Evolutionary conservation across 37 sponge, comb jelly and placozoan species (phyloP).

Genomic region (Agelas oroides): DNA sequence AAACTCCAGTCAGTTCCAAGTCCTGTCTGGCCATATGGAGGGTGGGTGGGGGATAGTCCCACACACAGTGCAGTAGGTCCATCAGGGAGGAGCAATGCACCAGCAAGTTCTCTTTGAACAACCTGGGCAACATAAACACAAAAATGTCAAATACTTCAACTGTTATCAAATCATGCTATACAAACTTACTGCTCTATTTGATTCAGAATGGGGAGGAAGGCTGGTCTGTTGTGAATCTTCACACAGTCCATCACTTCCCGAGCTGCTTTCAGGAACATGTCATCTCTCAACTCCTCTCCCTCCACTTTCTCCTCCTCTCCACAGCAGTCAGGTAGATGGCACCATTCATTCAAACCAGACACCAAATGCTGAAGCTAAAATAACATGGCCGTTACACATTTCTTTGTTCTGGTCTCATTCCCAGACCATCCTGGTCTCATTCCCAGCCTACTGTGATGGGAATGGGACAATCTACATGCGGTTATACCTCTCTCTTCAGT

Average conservation of each 20-base stretch:
- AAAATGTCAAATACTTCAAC: not conserved
- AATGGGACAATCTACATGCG: not conserved
- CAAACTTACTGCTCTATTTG: not conserved
- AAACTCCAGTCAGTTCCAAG: constrained; percentile 64
- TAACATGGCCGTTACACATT: too few relatives aligned
- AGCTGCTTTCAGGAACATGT: not conserved
- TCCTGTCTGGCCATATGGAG: constrained; percentile 34
- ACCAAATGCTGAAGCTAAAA: constrained; percentile 18
- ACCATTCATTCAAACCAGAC: constrained; percentile 6
- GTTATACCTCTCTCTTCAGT: constrained; percentile 59
- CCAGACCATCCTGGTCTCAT: too few relatives aligned
- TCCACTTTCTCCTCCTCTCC: not conserved
- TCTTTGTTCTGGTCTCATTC: too few relatives aligned
- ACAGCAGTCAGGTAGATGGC: not conserved
- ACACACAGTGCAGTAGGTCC: constrained; percentile 14
- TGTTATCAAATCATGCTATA: not conserved
- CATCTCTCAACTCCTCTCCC: too few relatives aligned
- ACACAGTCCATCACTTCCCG: not conserved
- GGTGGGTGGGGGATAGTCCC: constrained; percentile 29
- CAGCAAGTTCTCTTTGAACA: not conserved
- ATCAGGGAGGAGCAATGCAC: constrained; percentile 4
- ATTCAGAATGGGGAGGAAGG: not conserved
- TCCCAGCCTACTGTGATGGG: too few relatives aligned
- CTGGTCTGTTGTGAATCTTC: not conserved
- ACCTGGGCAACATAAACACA: not conserved